Percentiles rank a stretch among this genome's conserved stretches.
These are phyloP conservation scores for Mixornis gularis DNA, from an alignment of 2,113 vertebrate species.

Conservation along the genomic window DNA sequence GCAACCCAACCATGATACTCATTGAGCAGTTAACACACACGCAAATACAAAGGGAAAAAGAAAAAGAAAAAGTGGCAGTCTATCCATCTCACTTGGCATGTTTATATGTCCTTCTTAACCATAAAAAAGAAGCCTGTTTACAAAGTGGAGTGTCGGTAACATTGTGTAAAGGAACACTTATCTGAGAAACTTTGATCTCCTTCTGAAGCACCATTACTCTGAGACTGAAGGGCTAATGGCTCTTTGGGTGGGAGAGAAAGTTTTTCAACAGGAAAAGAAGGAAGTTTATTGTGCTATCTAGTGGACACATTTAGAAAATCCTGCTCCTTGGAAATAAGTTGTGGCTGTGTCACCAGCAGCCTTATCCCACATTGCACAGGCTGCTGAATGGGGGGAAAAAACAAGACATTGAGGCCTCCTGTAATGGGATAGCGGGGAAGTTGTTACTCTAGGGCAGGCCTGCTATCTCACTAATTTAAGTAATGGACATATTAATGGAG, in stretches of 20 bases:
- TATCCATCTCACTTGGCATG: conserved; percentile 69
- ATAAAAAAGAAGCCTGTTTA: conserved; percentile 69
- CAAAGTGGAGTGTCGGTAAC: conserved; percentile 71
- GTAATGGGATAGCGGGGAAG: background rate
- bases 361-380: background rate
- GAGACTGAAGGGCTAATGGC: conserved; percentile 26
- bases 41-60: conserved; percentile 30
- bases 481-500: conserved; percentile 24
- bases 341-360: background rate
- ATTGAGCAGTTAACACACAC: background rate
- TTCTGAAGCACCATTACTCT: conserved; percentile 62
- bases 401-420: background rate
- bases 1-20: conserved; percentile 22
- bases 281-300: conserved; percentile 52
- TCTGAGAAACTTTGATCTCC: conserved; percentile 72
- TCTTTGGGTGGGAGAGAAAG: conserved; percentile 27
- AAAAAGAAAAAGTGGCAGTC: conserved; percentile 51
- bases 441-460: conserved; percentile 19
- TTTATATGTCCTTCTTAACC: conserved; percentile 68
- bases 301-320: conserved; percentile 45
- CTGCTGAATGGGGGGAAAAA: background rate
- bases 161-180: conserved; percentile 68
- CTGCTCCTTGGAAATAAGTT: background rate
- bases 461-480: conserved; percentile 45
- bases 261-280: conserved; percentile 19